These are phyloP conservation scores for Ectropis grisescens DNA, from an alignment of 1,140 invertebrate genomes.

Conservation along the genomic window DNA sequence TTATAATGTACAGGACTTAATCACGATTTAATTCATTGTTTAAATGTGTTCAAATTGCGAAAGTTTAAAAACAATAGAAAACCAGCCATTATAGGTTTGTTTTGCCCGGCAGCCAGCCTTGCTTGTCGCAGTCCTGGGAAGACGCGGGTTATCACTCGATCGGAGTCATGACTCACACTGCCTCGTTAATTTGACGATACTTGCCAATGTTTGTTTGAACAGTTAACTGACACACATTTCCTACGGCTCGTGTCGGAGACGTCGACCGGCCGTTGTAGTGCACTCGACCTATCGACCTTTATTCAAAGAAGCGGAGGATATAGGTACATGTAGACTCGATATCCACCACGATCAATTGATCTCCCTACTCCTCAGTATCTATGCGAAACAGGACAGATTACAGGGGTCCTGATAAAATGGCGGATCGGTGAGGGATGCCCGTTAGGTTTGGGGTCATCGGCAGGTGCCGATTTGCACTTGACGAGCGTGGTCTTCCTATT, in stretches of 20 bases:
- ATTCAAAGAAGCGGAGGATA: constrained; percentile 42
- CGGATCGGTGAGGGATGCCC: constrained; percentile 34
- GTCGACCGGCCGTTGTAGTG: constrained; percentile 42
- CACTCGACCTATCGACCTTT: constrained; percentile 61
- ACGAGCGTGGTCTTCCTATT: constrained; percentile 54
- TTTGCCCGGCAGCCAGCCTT: no score
- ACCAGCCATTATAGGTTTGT: no score
- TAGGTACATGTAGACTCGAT: no score
- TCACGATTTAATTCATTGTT: no score
- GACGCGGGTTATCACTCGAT: constrained; percentile 34
- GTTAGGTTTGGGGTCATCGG: constrained; percentile 58
- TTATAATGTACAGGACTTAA: no score
- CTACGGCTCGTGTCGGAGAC: constrained; percentile 29
- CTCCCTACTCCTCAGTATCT: neutral
- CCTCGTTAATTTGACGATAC: constrained; percentile 46
- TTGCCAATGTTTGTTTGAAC: constrained; percentile 52
- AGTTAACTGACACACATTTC: constrained; percentile 58
- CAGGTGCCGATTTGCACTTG: constrained; percentile 62
- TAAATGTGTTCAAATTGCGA: no score
- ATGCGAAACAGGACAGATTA: neutral
- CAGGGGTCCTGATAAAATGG: neutral
- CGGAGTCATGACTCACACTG: constrained; percentile 27
- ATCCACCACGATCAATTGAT: neutral
- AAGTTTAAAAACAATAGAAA: no score
- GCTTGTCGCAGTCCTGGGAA: no score